Conservation (phyloP, 2,888 invertebrate genomes). For the Tanypteryx hageni region DNA sequence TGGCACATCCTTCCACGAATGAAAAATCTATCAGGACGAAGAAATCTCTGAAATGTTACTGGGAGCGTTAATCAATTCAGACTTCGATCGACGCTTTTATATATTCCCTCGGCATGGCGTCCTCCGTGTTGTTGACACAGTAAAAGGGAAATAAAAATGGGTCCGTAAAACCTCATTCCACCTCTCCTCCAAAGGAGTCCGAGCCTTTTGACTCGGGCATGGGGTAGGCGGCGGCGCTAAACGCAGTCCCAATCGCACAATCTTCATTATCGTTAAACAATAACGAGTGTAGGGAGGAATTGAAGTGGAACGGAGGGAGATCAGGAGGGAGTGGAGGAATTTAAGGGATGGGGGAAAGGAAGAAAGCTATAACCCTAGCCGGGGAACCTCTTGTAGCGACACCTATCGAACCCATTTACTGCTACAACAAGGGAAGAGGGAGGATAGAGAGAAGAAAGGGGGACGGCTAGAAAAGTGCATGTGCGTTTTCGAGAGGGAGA, state of each 20-base stretch:
- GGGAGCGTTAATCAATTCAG: not conserved
- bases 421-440: not conserved
- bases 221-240: not conserved
- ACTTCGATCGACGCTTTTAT: too few relatives aligned
- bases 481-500: not conserved
- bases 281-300: not conserved
- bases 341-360: not conserved
- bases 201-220: not conserved
- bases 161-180: not conserved
- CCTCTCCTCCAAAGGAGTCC: not conserved
- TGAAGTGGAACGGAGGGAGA: not conserved
- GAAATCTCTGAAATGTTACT: not conserved
- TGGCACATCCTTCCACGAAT: not conserved
- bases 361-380: conserved; percentile 40
- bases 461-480: too few relatives aligned
- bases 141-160: not conserved
- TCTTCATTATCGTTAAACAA: conserved; percentile 63
- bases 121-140: not conserved
- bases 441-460: not conserved
- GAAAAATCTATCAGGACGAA: not conserved
- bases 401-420: conserved; percentile 47
- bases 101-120: too few relatives aligned
- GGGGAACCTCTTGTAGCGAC: conserved; percentile 9
- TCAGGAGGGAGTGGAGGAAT: not conserved
- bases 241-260: conserved; percentile 2